A percentile compares a stretch with the other conserved stretches of the same genome.
These are phyloP conservation scores for Blastobasis lacticolella DNA, from an alignment of 2,888 invertebrate genomes.

Conservation along the genomic window DNA sequence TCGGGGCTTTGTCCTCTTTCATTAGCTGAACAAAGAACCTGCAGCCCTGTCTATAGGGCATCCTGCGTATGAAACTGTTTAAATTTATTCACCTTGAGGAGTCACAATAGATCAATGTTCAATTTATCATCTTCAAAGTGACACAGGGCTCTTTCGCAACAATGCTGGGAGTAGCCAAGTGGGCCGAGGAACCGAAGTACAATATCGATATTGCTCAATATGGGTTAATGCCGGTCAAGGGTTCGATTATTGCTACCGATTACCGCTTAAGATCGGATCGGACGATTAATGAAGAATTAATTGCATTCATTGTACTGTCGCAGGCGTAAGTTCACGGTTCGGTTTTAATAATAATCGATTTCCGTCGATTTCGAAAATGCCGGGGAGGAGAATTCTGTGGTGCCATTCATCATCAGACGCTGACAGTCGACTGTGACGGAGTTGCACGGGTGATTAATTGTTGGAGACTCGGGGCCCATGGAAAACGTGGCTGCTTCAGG, in stretches of 20 bases:
- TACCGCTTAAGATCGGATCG: neutral
- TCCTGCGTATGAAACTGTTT: no score
- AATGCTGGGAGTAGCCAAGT: constrained; percentile 38
- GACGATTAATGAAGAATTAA: constrained; percentile 29
- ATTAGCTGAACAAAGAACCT: no score
- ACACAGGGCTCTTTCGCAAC: constrained; percentile 44
- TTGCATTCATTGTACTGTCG: constrained; percentile 34
- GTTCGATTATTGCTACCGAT: constrained; percentile 28
- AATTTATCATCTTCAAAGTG: constrained; percentile 40
- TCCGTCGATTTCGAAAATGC: constrained; percentile 38
- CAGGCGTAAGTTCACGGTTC: constrained; percentile 10
- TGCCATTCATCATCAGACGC: constrained; percentile 41
- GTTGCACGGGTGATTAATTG: constrained; percentile 38
- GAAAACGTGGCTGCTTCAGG: no score
- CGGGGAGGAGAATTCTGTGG: constrained; percentile 36
- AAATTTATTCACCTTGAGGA: constrained; percentile 24
- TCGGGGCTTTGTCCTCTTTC: no score
- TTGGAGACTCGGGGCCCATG: constrained; percentile 13
- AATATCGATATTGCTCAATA: constrained; percentile 33
- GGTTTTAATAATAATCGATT: constrained; percentile 26
- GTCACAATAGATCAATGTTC: constrained; percentile 41
- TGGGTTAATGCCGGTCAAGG: constrained; percentile 61
- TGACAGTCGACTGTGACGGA: constrained; percentile 39
- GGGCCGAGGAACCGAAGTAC: constrained; percentile 42
- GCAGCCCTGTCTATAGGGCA: no score